phyloP scores from a whole-genome alignment of 2,113 vertebrate genomes.

The Indicator maculatus region DNA sequence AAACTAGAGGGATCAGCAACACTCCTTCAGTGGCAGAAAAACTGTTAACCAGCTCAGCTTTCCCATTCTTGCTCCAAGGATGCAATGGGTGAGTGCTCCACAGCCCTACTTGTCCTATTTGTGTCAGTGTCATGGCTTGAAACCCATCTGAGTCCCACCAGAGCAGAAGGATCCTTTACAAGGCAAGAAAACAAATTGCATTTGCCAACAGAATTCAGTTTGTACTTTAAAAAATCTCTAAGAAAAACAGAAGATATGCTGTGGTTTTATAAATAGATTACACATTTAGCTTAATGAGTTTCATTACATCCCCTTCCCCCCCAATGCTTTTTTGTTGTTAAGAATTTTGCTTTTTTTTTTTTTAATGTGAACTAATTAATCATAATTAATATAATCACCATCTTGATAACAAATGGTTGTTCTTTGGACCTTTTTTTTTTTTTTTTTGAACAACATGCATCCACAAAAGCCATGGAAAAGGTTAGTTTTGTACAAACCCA shows the following conservation, averaged over 20 bases:
- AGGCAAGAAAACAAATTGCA: neutral
- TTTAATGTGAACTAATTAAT: neutral
- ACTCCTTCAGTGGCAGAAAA: neutral
- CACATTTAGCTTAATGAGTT: conserved; percentile 55
- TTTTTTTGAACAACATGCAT: conserved; percentile 53
- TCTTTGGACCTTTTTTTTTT: conserved; percentile 47
- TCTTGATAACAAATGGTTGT: neutral
- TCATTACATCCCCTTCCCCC: neutral
- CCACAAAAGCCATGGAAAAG: conserved; percentile 49
- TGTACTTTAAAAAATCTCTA: conserved; percentile 69
- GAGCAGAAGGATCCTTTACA: neutral
- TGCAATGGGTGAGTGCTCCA: neutral
- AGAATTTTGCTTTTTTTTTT: neutral
- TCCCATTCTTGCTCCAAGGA: neutral
- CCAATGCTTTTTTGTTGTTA: neutral
- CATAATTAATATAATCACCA: neutral
- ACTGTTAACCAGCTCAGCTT: neutral
- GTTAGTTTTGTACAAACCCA: conserved; percentile 40
- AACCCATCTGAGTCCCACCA: neutral
- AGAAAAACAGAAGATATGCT: conserved; percentile 75
- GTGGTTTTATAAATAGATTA: conserved; percentile 73
- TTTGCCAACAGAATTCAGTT: conserved; percentile 12
- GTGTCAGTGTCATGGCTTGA: accelerated
- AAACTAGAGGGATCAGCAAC: neutral
- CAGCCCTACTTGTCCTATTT: accelerated